phyloP scores from a whole-genome alignment of 2,113 vertebrate genomes.

The Agelaius tricolor region DNA sequence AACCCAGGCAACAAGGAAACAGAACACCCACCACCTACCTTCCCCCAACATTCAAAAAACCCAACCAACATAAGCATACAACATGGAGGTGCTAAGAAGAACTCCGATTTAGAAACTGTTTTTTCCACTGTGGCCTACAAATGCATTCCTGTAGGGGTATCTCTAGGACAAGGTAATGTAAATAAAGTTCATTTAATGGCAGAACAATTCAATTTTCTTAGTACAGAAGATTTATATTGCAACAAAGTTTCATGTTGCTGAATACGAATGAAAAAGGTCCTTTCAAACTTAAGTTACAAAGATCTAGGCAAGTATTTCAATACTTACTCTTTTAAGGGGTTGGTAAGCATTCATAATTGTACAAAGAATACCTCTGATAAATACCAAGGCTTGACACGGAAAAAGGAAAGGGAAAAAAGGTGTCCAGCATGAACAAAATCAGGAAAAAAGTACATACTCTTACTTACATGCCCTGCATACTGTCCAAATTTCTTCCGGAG shows the following conservation, averaged over 20 bases:
- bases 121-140: background rate
- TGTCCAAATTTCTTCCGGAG: constrained; percentile 98
- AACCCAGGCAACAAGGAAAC: background rate
- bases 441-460: background rate
- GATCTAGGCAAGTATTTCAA: background rate
- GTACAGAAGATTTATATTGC: background rate
- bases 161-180: background rate
- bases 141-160: background rate
- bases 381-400: background rate
- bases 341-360: background rate
- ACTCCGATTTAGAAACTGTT: background rate
- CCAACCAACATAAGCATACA: background rate
- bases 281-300: background rate
- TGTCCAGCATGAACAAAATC: background rate
- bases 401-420: background rate
- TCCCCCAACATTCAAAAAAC: background rate
- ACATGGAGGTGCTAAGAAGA: background rate
- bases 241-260: background rate
- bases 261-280: background rate
- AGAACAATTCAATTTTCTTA: background rate
- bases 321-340: background rate
- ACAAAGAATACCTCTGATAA: background rate
- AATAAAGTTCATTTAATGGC: background rate
- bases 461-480: constrained; percentile 92
- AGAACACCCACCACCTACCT: background rate